Conservation (phyloP, 2,113 vertebrate genomes). For the Zosterops japonicus region DNA sequence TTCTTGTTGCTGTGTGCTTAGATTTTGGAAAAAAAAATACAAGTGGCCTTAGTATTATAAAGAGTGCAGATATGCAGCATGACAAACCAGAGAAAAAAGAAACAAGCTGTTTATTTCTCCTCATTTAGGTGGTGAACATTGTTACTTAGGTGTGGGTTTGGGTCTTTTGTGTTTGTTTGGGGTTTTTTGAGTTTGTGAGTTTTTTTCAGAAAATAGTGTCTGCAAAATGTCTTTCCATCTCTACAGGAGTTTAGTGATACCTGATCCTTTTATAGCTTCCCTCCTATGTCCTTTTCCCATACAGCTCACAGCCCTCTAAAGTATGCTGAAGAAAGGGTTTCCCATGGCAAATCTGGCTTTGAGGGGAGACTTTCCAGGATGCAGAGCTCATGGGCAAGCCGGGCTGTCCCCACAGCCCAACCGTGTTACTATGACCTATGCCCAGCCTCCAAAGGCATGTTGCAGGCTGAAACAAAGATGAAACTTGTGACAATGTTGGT, state of each 20-base stretch:
- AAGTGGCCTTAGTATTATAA: not conserved
- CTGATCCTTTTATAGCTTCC: not conserved
- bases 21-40: not conserved
- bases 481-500: not conserved
- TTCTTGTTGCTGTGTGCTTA: not conserved
- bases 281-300: not conserved
- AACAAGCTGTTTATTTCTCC: not conserved
- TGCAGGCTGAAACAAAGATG: not conserved
- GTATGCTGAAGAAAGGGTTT: not conserved
- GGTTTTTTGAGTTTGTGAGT: not conserved
- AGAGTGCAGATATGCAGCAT: not conserved
- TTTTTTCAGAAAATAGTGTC: not conserved
- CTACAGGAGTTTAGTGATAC: not conserved
- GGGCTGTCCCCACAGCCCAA: not conserved
- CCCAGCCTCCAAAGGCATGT: rapidly evolving
- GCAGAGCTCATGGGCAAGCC: not conserved
- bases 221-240: not conserved
- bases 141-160: not conserved
- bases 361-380: not conserved
- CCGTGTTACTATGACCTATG: not conserved
- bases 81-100: not conserved
- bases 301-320: not conserved
- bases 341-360: not conserved
- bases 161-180: too few species aligned
- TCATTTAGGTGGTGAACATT: not conserved